Conservation (phyloP, 2,888 invertebrate genomes). For the Pandemis cinnamomeana region DNA sequence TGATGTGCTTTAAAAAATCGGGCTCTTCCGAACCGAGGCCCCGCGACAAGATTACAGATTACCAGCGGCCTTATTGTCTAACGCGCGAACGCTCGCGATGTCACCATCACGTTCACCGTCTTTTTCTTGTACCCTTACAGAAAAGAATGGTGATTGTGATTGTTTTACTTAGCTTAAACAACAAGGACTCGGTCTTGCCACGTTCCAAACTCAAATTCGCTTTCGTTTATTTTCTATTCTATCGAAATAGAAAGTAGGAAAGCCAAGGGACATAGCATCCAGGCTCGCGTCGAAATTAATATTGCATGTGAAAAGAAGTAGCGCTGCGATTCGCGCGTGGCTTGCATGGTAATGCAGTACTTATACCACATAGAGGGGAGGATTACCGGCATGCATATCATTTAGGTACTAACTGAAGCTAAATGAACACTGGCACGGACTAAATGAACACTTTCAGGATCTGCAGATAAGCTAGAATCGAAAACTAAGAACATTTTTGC, state of each 20-base stretch:
- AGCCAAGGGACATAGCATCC: slow-evolving; percentile 5
- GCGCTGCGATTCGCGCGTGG: slow-evolving; percentile 21
- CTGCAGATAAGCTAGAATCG: background rate
- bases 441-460: background rate
- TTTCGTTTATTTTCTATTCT: background rate
- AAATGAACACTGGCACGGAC: background rate
- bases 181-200: too few species aligned
- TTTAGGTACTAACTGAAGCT: background rate
- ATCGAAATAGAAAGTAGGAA: slow-evolving; percentile 29
- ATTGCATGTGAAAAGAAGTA: slow-evolving; percentile 37
- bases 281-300: slow-evolving; percentile 27
- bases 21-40: too few species aligned
- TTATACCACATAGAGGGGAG: slow-evolving; percentile 26
- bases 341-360: slow-evolving; percentile 29
- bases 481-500: background rate
- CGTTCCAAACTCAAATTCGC: background rate
- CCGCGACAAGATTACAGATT: too few species aligned
- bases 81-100: too few species aligned
- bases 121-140: too few species aligned
- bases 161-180: too few species aligned
- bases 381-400: background rate
- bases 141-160: too few species aligned
- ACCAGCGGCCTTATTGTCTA: too few species aligned
- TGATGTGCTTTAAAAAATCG: too few species aligned
- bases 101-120: too few species aligned